Evolutionary conservation across 1,140 invertebrate genomes (phyloP).

Genomic region (Nixonia krombeini): DNA sequence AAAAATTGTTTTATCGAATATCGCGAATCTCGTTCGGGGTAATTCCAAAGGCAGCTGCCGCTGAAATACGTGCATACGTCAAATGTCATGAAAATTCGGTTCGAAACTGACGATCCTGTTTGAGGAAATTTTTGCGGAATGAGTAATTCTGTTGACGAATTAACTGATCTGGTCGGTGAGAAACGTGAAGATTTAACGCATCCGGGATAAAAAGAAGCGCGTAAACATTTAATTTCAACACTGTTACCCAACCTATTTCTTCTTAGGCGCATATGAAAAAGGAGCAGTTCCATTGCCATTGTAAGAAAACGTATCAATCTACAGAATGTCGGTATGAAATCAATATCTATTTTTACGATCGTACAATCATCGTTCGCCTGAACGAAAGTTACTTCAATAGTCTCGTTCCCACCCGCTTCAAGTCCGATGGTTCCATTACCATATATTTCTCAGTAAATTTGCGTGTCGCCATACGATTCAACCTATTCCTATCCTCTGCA

Average conservation of each 20-base stretch:
- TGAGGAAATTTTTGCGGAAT: too few species aligned
- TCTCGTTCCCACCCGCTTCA: conserved; percentile 45
- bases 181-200: too few species aligned
- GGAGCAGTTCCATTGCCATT: conserved; percentile 12
- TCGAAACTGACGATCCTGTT: not conserved
- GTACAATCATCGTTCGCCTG: conserved; percentile 36
- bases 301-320: conserved; percentile 25
- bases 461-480: conserved; percentile 26
- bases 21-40: not conserved
- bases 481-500: conserved; percentile 15
- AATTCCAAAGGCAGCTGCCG: not conserved
- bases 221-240: too few species aligned
- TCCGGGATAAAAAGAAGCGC: too few species aligned
- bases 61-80: conserved; percentile 1
- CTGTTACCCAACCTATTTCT: too few species aligned
- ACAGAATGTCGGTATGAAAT: conserved; percentile 22
- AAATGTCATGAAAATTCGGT: not conserved
- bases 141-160: too few species aligned
- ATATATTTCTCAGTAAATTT: conserved; percentile 58
- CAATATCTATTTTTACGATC: conserved; percentile 49
- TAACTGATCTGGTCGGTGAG: too few species aligned
- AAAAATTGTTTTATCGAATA: not conserved
- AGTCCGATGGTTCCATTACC: conserved; percentile 51
- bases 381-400: conserved; percentile 42
- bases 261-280: too few species aligned